A percentile compares a stretch with the other conserved stretches of the same genome.
phyloP scores from a whole-genome alignment of 1,140 invertebrate species.

The Philaenus spumarius region DNA sequence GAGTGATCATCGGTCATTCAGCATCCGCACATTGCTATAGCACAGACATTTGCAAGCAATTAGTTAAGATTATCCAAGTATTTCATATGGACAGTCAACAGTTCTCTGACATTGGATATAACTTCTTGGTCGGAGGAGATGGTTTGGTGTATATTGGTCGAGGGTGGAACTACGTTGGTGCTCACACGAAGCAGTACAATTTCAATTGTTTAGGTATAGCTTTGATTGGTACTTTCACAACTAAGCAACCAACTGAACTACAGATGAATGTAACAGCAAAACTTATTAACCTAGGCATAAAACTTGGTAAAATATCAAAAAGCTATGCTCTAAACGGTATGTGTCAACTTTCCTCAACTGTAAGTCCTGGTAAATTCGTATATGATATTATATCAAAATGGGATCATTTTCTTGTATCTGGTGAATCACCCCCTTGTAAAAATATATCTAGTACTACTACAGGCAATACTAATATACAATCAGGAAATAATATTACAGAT shows the following conservation, averaged over 20 bases:
- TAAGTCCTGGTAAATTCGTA: constrained; percentile 52
- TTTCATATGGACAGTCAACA: not conserved
- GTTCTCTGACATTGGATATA: constrained; percentile 66
- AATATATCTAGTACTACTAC: too few species aligned
- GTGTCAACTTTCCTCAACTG: constrained; percentile 55
- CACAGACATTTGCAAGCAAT: not conserved
- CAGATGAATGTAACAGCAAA: not conserved
- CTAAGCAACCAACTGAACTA: not conserved
- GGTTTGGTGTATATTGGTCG: constrained; percentile 61
- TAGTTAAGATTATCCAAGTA: not conserved
- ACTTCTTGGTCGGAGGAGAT: constrained; percentile 60
- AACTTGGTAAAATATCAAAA: constrained; percentile 40
- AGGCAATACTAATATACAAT: too few species aligned
- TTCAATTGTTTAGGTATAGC: constrained; percentile 56
- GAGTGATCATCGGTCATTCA: constrained; percentile 6
- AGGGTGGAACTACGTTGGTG: constrained; percentile 58
- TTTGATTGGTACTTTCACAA: constrained; percentile 46
- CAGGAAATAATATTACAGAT: too few species aligned
- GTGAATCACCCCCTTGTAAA: too few species aligned
- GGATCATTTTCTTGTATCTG: too few species aligned
- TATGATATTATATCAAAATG: too few species aligned
- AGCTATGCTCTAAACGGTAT: constrained; percentile 62
- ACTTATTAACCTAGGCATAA: constrained; percentile 40
- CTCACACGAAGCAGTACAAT: constrained; percentile 61
- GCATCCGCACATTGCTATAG: not conserved